These are phyloP conservation scores for Drosophila seclusa DNA, from an alignment of 2,888 invertebrate species.

Conservation along the genomic window DNA sequence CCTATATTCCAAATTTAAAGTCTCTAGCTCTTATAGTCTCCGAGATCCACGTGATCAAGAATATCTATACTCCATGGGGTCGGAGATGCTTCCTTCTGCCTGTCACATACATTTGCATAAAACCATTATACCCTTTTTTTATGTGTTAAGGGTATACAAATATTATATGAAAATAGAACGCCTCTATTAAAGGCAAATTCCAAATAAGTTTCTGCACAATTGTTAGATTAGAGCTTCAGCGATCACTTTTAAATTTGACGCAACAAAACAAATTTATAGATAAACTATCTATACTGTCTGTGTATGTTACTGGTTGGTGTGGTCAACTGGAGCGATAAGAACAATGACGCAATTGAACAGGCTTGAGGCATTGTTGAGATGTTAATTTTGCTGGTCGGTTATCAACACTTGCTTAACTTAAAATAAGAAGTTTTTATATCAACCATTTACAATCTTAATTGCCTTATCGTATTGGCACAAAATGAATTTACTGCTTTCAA, in stretches of 20 bases:
- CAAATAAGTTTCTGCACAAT: not conserved
- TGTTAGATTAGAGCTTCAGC: not conserved
- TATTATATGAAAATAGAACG: not conserved
- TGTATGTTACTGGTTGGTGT: too few relatives aligned
- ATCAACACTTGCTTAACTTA: not conserved
- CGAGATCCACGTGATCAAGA: too few relatives aligned
- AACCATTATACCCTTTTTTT: too few relatives aligned
- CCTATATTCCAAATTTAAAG: too few relatives aligned
- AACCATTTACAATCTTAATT: slow-evolving; percentile 13
- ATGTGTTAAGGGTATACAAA: not conserved
- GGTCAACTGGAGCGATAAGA: not conserved
- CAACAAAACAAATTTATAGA: not conserved
- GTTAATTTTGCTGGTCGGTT: not conserved
- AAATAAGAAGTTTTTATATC: not conserved
- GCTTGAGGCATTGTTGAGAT: too few relatives aligned
- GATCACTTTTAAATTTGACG: not conserved
- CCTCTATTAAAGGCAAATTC: not conserved
- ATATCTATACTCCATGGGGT: too few relatives aligned
- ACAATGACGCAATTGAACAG: slow-evolving; percentile 8
- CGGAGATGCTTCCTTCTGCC: too few relatives aligned
- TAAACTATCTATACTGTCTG: not conserved
- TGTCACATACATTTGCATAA: too few relatives aligned
- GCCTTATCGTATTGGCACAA: slow-evolving; percentile 15
- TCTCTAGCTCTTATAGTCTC: too few relatives aligned
- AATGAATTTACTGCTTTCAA: slow-evolving; percentile 22